These are phyloP conservation scores for Cryptocheilus praepositus DNA, from an alignment of 2,888 invertebrate species.

Conservation along the genomic window DNA sequence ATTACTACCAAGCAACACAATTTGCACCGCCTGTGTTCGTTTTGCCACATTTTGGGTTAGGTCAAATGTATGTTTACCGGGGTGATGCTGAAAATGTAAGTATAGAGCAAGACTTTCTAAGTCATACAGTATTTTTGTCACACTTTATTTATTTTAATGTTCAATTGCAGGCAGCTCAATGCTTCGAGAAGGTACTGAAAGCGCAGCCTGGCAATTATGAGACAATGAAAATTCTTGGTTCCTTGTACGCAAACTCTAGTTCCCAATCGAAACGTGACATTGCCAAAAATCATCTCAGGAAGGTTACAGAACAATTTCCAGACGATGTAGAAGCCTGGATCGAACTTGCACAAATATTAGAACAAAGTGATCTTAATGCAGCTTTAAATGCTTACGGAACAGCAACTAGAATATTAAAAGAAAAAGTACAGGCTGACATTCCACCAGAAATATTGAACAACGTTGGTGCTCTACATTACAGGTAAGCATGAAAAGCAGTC, in stretches of 20 bases:
- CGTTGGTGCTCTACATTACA: constrained; percentile 94
- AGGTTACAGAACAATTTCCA: constrained; percentile 96
- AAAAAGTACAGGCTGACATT: constrained; percentile 94
- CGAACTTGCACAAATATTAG: constrained; percentile 97
- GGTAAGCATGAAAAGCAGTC: constrained; percentile 69
- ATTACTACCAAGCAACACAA: constrained; percentile 99
- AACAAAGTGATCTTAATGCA: constrained; percentile 90
- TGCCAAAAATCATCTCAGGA: constrained; percentile 94
- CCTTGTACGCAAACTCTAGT: constrained; percentile 92
- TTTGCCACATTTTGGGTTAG: constrained; percentile 97
- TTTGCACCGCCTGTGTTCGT: constrained; percentile 97
- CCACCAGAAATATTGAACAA: constrained; percentile 99
- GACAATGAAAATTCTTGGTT: constrained; percentile 99
- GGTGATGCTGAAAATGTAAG: constrained; percentile 95
- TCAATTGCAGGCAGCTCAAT: constrained; percentile 89
- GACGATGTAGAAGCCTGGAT: constrained; percentile 99
- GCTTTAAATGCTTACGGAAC: constrained; percentile 95
- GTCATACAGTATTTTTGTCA: not conserved
- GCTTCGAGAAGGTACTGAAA: constrained; percentile 99
- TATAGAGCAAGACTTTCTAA: constrained; percentile 15
- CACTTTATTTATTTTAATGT: not conserved
- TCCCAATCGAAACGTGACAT: constrained; percentile 94
- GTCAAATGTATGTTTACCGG: constrained; percentile 99
- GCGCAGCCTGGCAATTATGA: constrained; percentile 98
- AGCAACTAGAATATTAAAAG: constrained; percentile 93